Conservation (phyloP, 2,888 invertebrate species). For the Brachynemurus nebulosus region DNA sequence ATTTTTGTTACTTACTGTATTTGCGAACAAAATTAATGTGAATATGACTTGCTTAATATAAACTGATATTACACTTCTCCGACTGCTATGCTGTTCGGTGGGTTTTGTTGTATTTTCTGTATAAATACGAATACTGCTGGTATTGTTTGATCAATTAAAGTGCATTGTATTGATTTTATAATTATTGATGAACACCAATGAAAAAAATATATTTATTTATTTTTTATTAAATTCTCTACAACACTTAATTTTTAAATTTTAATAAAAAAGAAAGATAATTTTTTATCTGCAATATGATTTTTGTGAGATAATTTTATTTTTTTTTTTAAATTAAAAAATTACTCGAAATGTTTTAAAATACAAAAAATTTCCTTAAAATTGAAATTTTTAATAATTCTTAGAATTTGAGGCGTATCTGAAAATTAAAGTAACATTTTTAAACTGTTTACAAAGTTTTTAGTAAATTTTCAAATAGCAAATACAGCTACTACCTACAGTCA, state of each 20-base stretch:
- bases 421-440: too few species aligned
- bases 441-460: too few species aligned
- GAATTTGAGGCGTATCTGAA: too few species aligned
- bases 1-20: too few species aligned
- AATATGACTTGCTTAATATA: too few species aligned
- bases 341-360: background rate
- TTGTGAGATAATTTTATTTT: background rate
- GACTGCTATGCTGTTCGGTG: too few species aligned
- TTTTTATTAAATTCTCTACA: background rate
- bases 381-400: background rate
- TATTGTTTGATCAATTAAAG: slow-evolving; percentile 12
- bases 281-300: background rate
- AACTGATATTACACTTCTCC: too few species aligned
- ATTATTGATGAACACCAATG: slow-evolving; percentile 9
- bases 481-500: too few species aligned
- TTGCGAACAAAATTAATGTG: too few species aligned
- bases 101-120: too few species aligned
- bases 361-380: background rate
- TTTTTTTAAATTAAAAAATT: background rate
- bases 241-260: background rate
- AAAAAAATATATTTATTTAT: background rate
- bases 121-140: too few species aligned
- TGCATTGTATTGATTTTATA: slow-evolving; percentile 12
- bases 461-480: too few species aligned
- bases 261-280: background rate